phyloP scores from a whole-genome alignment of 2,113 vertebrate genomes.

The Gadus macrocephalus region DNA sequence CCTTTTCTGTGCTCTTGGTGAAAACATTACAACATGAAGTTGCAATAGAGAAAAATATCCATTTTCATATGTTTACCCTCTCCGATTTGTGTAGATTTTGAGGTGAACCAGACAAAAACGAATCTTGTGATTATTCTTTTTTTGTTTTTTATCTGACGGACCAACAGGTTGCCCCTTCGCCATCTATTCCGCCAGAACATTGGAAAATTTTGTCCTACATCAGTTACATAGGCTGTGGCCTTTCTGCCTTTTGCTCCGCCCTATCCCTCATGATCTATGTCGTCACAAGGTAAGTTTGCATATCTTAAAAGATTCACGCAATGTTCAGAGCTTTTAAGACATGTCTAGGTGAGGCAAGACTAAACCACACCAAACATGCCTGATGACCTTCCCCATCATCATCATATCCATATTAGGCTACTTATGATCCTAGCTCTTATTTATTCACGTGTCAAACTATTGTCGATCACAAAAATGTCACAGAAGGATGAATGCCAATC shows the following conservation, averaged over 20 bases:
- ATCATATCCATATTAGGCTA: neutral
- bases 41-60: neutral
- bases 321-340: no score
- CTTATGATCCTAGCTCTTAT: no score
- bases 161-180: conserved; percentile 21
- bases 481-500: no score
- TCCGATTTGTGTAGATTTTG: neutral
- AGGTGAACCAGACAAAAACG: neutral
- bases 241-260: conserved; percentile 61
- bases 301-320: neutral
- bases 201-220: conserved; percentile 63
- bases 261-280: conserved; percentile 46
- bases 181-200: conserved; percentile 10
- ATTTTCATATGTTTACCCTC: neutral
- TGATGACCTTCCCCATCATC: neutral
- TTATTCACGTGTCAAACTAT: no score
- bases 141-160: neutral
- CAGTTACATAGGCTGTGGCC: conserved; percentile 61
- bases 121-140: neutral
- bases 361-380: neutral
- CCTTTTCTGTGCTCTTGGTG: conserved; percentile 66
- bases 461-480: no score
- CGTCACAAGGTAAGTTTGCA: conserved; percentile 43
- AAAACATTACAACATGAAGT: neutral
- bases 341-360: neutral